Base-by-base conservation (phyloP, 2,113 vertebrate genomes). In the Sclerurus mexicanus region DNA sequence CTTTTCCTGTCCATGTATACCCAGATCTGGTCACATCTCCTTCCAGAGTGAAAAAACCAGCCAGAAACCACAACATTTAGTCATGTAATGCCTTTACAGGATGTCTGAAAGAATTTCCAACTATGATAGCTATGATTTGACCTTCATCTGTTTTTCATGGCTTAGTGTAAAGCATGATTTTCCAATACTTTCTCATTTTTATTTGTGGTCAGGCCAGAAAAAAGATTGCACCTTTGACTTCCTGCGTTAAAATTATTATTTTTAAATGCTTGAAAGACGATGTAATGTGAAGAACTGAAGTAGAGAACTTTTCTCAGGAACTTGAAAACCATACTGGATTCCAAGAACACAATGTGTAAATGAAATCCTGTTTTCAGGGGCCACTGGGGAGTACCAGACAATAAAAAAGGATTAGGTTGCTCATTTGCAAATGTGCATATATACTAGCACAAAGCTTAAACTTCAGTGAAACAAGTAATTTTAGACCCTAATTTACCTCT, bases 121-220 rank as follows among this genome's bases (percentile, higher is more conserved):
- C 72, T 95, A 96, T 84, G 85, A 82, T 90, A 79, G 37, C 87
- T 97, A 59, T 86, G 76, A 87, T 63, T 94, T 97, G 90, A 96
- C 93, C 88, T 93, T 96, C 66, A 44, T 95, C 59, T 95, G 40
- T 96, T 96, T 96, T 93, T 75, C 76, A 74, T 85, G 79, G 69
- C 79, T 91, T 90, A 22, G 78, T 94, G 58, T 88, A 95, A 95
- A 86, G 62, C 60, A 42, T 21, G 37, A 74, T 87, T 96, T 96
- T 96, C 93, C 90, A 95, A 72, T 79, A 77, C 49, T 88, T 93
- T 90, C 72, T 92, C 62, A 68, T 88, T 96, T 93, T 86, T 75
- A 77, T 93, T 83, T 93, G 72, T 88, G 84, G 72, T 89, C 69
- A 95, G 50, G 69, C 68, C 76, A 93, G 78, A 68, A 88, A 91